Evolutionary conservation across 2,888 invertebrate genomes (phyloP), one percentile per base, ranked within the genome.

Genomic region (Brenthis daphne): DNA sequence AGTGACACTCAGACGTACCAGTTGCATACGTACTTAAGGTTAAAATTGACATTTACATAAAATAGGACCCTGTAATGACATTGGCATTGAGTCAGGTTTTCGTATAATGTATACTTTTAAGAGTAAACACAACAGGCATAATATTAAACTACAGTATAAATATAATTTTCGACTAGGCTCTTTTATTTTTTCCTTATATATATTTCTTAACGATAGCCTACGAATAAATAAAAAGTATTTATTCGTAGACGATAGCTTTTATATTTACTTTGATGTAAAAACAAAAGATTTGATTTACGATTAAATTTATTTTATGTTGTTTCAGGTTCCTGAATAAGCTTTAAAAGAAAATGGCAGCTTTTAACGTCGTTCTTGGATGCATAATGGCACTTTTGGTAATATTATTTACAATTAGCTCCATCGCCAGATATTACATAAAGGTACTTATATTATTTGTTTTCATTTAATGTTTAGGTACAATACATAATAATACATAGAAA

Each of bases 361-460:
- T 90, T 78, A 92, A 91, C 82, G 88, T 92, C 24, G 83, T 91
- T 12, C 77, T 93, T 70, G 92, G 89, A n/a, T 93, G 92, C 73
- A 85, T 92, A 70, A 92, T 93, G 93, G 92, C 85, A 6, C 83
- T 92, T 1, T 81, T 93, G 51, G 77, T 93, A 60, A 87, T 93
- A 73, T 76, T 93, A 47, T 94, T 88, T 81, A 93, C 93, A 79
- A 90, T 94, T 57, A 95, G 95, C 82, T 93, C 94, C 55, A 91
- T 89, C 14, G 95, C 95, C 64, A 94, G 95, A 81, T 97, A 96
- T 87, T 95, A 95, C 77, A 90, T 95, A 69, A 97, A 97, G 89
- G 93, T 93, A 69, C 67, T 16, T 43, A 57, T 65, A 20, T 6
- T 5, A 24, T 48, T 24, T n/a, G 11, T 50, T 14, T 29, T 12